Evolutionary conservation across 2,888 invertebrate genomes (phyloP), one percentile per base, ranked within the genome.

Genomic region (Monochamus alternatus): DNA sequence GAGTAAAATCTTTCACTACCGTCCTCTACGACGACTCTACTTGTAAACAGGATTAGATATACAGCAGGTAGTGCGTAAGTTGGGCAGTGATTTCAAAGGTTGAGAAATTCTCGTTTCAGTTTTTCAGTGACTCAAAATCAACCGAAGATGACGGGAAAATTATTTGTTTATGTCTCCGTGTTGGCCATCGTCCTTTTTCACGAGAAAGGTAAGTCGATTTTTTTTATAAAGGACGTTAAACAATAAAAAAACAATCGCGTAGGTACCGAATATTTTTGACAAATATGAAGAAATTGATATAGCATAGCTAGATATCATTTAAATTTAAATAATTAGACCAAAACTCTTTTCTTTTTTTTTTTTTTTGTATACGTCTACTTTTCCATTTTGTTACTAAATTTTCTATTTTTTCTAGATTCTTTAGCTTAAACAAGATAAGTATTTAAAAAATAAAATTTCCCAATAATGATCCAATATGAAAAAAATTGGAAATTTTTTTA

Each of bases 151-250:
- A 71, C 63, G 71, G 12, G 51, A 31, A 63, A 47, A 22, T 31
- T 71, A 3, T n/a, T 43, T 9, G 71, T 32, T 47, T 52, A 63
- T 71, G 71, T 38, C 22, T 22, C 62, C 10, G 71, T 63, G 71
- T 4, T 71, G n/a, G 63, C 52, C 51, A 51, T 71, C 22, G 63
- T 52, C 9, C 31, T 70, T 5, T n/a, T 62, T 44, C 4, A n/a
- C n/a, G 32, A 32, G 38, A 44, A 22, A 62, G 71, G 71, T 71
- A 63, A 63, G 60, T 44, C 44, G 9, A 64, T 64, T 60, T 32
- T 60, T 7, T 38, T 38, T 38, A 38, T 38, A 38, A 38, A 4
- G 7, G 38, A 0, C 4, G 4, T 5, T 38, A 4, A 7, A 7
- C 38, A 38, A 38, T 38, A 38, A 38, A 38, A 38, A 5, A 38